These are phyloP conservation scores for Bembecia ichneumoniformis DNA, from an alignment of 2,888 invertebrate species.

Conservation along the genomic window DNA sequence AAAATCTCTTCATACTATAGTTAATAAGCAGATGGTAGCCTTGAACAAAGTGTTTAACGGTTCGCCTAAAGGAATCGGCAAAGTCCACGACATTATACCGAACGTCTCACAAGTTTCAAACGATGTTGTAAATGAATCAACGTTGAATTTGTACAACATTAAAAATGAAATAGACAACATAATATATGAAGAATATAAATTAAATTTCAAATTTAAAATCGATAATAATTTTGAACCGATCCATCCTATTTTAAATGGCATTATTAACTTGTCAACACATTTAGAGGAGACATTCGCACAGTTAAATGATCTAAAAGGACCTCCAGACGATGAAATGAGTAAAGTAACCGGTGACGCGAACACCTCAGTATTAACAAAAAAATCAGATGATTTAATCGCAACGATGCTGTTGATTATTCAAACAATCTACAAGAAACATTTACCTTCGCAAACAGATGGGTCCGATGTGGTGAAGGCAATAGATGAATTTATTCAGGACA, in stretches of 20 bases:
- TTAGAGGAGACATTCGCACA: slow-evolving; percentile 27
- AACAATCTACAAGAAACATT: slow-evolving; percentile 57
- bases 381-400: slow-evolving; percentile 51
- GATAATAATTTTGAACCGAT: slow-evolving; percentile 21
- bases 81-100: slow-evolving; percentile 18
- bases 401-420: slow-evolving; percentile 42
- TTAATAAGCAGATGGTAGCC: slow-evolving; percentile 47
- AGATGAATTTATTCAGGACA: slow-evolving; percentile 45
- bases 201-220: slow-evolving; percentile 30
- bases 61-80: slow-evolving; percentile 38
- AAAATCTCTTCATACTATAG: slow-evolving; percentile 34
- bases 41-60: slow-evolving; percentile 38
- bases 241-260: slow-evolving; percentile 46
- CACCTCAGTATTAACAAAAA: slow-evolving; percentile 16
- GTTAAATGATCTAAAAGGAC: slow-evolving; percentile 30
- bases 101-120: slow-evolving; percentile 46
- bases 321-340: slow-evolving; percentile 28
- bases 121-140: slow-evolving; percentile 39
- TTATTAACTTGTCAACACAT: slow-evolving; percentile 33
- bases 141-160: slow-evolving; percentile 32
- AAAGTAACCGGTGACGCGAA: slow-evolving; percentile 8
- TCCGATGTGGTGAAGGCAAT: slow-evolving; percentile 45
- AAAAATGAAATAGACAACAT: slow-evolving; percentile 30
- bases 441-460: slow-evolving; percentile 31
- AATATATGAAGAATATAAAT: slow-evolving; percentile 33